Evolutionary conservation across 1,140 invertebrate species (phyloP).

Genomic region (Rhyacophila brunnea): DNA sequence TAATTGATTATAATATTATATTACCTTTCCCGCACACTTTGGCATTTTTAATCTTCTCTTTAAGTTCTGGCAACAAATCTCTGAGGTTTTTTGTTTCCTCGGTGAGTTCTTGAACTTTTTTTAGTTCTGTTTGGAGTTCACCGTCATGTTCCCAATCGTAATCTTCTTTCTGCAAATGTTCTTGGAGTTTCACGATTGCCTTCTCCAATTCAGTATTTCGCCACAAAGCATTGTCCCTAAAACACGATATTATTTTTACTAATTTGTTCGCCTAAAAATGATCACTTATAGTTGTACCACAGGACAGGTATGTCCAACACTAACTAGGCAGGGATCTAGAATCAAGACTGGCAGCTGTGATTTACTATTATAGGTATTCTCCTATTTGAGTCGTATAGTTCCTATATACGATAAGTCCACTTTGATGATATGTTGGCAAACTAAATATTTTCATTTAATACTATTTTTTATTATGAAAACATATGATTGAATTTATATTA

Average conservation of each 20-base stretch:
- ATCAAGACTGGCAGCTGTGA: background rate
- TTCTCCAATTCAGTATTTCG: constrained; percentile 51
- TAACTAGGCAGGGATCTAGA: background rate
- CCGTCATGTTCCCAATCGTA: constrained; percentile 47
- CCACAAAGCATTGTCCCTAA: constrained; percentile 48
- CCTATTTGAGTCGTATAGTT: too few species aligned
- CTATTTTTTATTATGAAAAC: too few species aligned
- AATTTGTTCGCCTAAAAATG: constrained; percentile 1
- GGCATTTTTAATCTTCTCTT: constrained; percentile 49
- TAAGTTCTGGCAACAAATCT: constrained; percentile 44
- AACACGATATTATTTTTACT: constrained; percentile 9
- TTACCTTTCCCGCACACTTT: constrained; percentile 44
- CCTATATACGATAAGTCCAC: too few species aligned
- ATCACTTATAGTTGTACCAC: constrained; percentile 8
- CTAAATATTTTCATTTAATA: too few species aligned
- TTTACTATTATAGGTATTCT: background rate
- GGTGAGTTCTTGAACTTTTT: constrained; percentile 43
- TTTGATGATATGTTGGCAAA: too few species aligned
- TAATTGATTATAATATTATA: too few species aligned
- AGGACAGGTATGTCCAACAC: background rate
- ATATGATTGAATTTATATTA: too few species aligned
- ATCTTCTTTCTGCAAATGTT: constrained; percentile 46
- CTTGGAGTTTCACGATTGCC: constrained; percentile 47
- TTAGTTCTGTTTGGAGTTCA: constrained; percentile 42
- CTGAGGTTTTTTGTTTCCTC: constrained; percentile 45